A percentile compares a stretch with the other conserved stretches of the same genome.
Conservation (phyloP, 2,888 invertebrate species). For the Drosophila putrida region DNA sequence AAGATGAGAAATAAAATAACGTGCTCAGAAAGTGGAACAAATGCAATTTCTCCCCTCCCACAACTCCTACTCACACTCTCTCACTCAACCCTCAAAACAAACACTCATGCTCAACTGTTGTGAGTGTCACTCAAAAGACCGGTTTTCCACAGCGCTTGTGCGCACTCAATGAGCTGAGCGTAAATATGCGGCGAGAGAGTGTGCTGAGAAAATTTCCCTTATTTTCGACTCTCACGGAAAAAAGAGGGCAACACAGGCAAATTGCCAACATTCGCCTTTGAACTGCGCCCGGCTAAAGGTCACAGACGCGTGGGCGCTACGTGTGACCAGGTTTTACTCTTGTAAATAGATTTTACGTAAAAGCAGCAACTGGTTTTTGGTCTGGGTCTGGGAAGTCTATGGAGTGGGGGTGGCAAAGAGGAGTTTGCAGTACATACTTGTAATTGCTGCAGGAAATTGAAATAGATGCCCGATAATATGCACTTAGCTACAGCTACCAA, state of each 20-base stretch:
- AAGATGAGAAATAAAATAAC: slow-evolving; percentile 9
- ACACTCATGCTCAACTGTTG: slow-evolving; percentile 18
- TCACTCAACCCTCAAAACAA: slow-evolving; percentile 2
- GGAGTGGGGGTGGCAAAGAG: background rate
- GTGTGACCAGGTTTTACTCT: background rate
- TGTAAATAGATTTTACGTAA: slow-evolving; percentile 40
- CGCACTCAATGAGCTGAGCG: slow-evolving; percentile 45
- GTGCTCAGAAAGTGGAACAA: slow-evolving; percentile 72
- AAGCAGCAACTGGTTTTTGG: slow-evolving; percentile 63
- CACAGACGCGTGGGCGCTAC: slow-evolving; percentile 48
- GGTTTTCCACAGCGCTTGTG: slow-evolving; percentile 45
- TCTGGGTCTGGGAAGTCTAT: slow-evolving; percentile 4
- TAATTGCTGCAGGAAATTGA: slow-evolving; percentile 78
- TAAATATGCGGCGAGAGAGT: slow-evolving; percentile 2
- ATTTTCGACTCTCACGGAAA: slow-evolving; percentile 5
- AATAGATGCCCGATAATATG: slow-evolving; percentile 81
- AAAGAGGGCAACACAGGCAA: slow-evolving; percentile 25
- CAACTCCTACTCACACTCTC: background rate
- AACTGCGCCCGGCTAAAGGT: slow-evolving; percentile 70
- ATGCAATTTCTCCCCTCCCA: slow-evolving; percentile 40
- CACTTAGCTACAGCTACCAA: slow-evolving; percentile 63
- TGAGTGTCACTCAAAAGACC: slow-evolving; percentile 42
- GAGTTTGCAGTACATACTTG: slow-evolving; percentile 31
- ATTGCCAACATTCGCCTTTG: slow-evolving; percentile 66
- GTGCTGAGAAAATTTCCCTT: slow-evolving; percentile 50